phyloP scores from a whole-genome alignment of 2,113 vertebrate genomes.

The Pygoscelis adeliae region DNA sequence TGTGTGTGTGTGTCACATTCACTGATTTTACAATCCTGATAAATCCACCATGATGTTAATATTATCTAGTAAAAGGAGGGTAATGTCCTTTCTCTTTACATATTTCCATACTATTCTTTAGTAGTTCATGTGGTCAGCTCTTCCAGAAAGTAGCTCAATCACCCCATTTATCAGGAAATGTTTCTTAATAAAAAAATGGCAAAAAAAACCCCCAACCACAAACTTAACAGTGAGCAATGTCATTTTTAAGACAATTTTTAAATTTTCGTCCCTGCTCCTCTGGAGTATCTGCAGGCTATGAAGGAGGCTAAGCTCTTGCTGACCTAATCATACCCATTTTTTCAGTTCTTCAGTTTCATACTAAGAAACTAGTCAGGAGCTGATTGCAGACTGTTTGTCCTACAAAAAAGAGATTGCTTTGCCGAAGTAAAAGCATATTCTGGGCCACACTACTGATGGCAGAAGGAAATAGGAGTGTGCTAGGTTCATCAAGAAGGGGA shows the following conservation, averaged over 20 bases:
- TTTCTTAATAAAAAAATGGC: not conserved
- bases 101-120: not conserved
- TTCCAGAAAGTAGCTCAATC: not conserved
- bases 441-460: not conserved
- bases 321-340: not conserved
- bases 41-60: not conserved
- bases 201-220: not conserved
- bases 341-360: not conserved
- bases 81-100: not conserved
- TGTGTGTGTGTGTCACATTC: not conserved
- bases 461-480: not conserved
- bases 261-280: not conserved
- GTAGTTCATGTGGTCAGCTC: not conserved
- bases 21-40: not conserved
- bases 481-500: not conserved
- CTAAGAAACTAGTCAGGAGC: not conserved
- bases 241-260: not conserved
- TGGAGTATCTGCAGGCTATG: not conserved
- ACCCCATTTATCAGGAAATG: not conserved
- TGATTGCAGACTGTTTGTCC: not conserved
- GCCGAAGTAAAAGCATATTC: not conserved
- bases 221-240: not conserved
- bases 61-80: not conserved
- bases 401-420: not conserved
- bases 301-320: not conserved